Base-by-base conservation (phyloP, 2,888 invertebrate genomes). In the Antitype chi region DNA sequence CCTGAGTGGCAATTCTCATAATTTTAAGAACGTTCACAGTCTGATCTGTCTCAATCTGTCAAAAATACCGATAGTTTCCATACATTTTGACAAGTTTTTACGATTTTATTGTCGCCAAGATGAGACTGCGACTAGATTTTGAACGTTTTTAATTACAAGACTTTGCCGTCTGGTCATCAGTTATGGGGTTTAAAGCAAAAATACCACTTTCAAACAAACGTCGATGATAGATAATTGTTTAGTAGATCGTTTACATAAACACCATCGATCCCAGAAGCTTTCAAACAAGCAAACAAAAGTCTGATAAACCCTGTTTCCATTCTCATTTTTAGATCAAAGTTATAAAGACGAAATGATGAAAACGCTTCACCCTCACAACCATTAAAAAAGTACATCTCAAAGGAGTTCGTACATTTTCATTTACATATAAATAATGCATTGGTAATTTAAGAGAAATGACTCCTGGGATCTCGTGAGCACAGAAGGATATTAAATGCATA, bases 341-440 rank as follows among this genome's bases (percentile, higher is more conserved):
- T 67, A 70, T 78, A 76, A 74, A 83, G 55, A 59, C 38, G 55
- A 71, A 57, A 78, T 79, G 84, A 85, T 80, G 83, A 82, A 87
- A 85, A 80, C 79, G 80, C 78, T 88, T 76, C 67, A 78, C 76
- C 70, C 72, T 66, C 53, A 59, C 64, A 80, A n/a, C 52, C 81
- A 85, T 85, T 78, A 84, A 76, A 85, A 83, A 76, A 81, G 80
- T 82, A 75, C 59, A 85, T 80, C 85, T 88, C 89, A 88, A 88
- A 86, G 89, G 90, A 88, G 89, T 90, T 88, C 90, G 90, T 90
- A 88, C 88, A 90, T 90, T 92, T 92, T 90, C 89, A 94, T 94
- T 94, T 91, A 90, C 94, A 94, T 93, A 93, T 92, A 93, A 93
- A 94, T 94, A 94, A 94, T 92, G 91, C 91, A 92, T 93, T 89